These are phyloP conservation scores for Scomber colias DNA, from an alignment of 2,113 vertebrate species.

Conservation along the genomic window DNA sequence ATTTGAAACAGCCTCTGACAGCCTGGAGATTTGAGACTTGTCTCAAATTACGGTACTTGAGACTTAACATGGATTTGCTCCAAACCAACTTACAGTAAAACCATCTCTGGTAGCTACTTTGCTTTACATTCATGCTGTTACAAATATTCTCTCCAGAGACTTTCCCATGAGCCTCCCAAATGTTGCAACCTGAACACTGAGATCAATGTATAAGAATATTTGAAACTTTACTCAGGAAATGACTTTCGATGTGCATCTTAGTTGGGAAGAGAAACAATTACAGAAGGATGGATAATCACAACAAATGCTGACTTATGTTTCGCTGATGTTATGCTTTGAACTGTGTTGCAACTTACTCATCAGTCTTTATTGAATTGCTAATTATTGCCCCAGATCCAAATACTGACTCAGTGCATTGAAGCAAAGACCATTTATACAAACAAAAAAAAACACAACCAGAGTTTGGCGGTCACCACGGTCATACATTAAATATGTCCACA, in stretches of 20 bases:
- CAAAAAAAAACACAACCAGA: neutral
- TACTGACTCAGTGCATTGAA: neutral
- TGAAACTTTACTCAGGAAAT: neutral
- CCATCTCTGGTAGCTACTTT: neutral
- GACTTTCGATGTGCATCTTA: slow-evolving; percentile 8
- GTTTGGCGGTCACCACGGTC: slow-evolving; percentile 7
- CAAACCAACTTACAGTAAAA: neutral
- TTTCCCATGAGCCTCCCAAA: neutral
- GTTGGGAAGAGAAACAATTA: slow-evolving; percentile 5
- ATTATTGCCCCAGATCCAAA: slow-evolving; percentile 34
- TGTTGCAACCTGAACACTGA: slow-evolving; percentile 9
- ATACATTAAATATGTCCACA: slow-evolving; percentile 16
- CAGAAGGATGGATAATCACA: slow-evolving; percentile 10
- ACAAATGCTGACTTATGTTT: slow-evolving; percentile 25
- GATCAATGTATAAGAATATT: slow-evolving; percentile 14
- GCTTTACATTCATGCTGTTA: neutral
- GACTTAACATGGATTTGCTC: no score
- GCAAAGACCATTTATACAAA: slow-evolving; percentile 5
- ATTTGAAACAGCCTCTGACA: neutral
- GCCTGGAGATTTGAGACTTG: neutral
- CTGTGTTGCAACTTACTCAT: slow-evolving; percentile 8
- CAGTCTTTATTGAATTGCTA: slow-evolving; percentile 13
- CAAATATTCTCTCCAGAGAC: neutral
- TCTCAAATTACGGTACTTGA: no score
- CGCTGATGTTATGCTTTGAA: slow-evolving; percentile 19